phyloP scores from a whole-genome alignment of 2,888 invertebrate genomes.

The Malachius bipustulatus region DNA sequence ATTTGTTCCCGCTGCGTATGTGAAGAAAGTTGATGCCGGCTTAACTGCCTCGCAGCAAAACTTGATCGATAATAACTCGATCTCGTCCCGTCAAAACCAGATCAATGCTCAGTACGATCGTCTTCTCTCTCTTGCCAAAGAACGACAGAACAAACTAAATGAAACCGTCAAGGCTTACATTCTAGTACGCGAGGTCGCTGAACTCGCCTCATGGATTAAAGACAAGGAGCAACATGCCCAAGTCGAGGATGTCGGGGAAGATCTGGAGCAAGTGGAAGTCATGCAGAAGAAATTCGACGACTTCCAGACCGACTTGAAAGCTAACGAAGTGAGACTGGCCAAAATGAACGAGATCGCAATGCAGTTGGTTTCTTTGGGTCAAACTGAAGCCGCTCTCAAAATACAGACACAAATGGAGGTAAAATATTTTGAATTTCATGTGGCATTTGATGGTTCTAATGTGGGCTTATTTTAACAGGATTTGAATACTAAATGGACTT shows the following conservation, averaged over 20 bases:
- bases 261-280: constrained; percentile 96
- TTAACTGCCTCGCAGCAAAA: constrained; percentile 91
- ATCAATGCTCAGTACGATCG: constrained; percentile 94
- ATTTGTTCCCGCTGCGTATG: constrained; percentile 98
- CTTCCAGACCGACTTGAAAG: constrained; percentile 93
- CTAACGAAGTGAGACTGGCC: constrained; percentile 93
- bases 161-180: constrained; percentile 98
- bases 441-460: background rate
- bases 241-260: constrained; percentile 93
- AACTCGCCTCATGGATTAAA: constrained; percentile 95
- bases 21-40: constrained; percentile 95
- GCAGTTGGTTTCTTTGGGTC: constrained; percentile 89
- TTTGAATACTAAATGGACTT: constrained; percentile 92
- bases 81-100: constrained; percentile 81
- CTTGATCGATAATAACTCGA: constrained; percentile 89
- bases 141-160: constrained; percentile 89
- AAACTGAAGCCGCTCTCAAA: constrained; percentile 97
- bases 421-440: constrained; percentile 8
- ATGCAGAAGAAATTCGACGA: constrained; percentile 99
- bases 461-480: constrained; percentile 41
- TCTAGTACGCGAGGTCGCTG: constrained; percentile 94
- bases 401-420: constrained; percentile 96
- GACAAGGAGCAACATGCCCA: constrained; percentile 97
- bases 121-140: constrained; percentile 72
- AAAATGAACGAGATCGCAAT: constrained; percentile 99